These are phyloP conservation scores for Centropus unirufus DNA, from an alignment of 2,113 vertebrate species.

Conservation along the genomic window DNA sequence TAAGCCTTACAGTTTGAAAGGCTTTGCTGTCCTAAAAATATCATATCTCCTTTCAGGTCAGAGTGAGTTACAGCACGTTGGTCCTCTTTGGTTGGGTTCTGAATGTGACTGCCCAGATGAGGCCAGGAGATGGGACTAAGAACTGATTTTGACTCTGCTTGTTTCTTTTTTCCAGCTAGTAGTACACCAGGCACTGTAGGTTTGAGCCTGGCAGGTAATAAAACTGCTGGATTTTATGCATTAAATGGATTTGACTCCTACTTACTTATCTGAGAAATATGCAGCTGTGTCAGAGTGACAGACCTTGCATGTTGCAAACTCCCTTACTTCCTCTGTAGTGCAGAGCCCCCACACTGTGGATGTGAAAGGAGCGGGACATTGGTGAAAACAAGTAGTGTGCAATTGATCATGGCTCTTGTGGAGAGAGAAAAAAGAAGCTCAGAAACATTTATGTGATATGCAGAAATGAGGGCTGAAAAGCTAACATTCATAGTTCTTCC, in stretches of 20 bases:
- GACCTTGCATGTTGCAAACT: not conserved
- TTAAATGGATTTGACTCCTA: not conserved
- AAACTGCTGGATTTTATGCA: not conserved
- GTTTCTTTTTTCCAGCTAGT: not conserved
- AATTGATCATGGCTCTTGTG: not conserved
- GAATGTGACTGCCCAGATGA: not conserved
- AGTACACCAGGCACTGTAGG: not conserved
- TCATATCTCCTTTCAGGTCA: not conserved
- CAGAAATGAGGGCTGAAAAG: not conserved
- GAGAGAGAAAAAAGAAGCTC: not conserved
- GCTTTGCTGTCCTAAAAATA: not conserved
- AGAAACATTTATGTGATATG: not conserved
- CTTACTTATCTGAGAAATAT: not conserved
- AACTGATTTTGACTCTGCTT: not conserved
- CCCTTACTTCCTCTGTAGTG: not conserved
- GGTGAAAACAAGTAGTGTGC: not conserved
- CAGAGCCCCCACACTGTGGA: accelerated
- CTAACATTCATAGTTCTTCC: not conserved
- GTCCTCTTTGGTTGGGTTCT: not conserved
- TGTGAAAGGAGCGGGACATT: not conserved
- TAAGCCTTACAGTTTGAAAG: not conserved
- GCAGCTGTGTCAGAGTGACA: not conserved
- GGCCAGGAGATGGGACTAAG: slow-evolving; percentile 41
- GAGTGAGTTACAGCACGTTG: not conserved
- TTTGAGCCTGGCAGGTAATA: not conserved